phyloP scores from a whole-genome alignment of 2,113 vertebrate genomes.

The Colistium nudipinnis region DNA sequence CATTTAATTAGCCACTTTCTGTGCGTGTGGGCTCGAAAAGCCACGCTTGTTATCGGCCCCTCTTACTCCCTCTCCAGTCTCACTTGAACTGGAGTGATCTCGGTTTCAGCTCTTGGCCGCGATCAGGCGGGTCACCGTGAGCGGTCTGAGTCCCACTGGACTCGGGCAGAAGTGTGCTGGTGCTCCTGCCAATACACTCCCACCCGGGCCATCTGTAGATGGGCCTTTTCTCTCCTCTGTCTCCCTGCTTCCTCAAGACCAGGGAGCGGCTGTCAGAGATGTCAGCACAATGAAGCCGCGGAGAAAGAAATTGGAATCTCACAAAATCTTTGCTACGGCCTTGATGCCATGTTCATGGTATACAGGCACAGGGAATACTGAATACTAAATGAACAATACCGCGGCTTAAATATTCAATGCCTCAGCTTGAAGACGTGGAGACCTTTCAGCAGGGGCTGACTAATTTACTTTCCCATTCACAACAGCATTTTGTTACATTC shows the following conservation, averaged over 20 bases:
- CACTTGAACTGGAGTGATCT: conserved; percentile 68
- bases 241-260: conserved; percentile 50
- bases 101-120: conserved; percentile 74
- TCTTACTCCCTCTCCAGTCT: conserved; percentile 65
- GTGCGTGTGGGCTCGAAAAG: conserved; percentile 58
- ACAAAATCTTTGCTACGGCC: conserved; percentile 22
- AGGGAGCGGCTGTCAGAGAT: conserved; percentile 64
- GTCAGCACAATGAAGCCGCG: conserved; percentile 49
- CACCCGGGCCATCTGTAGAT: conserved; percentile 83
- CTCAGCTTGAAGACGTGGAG: conserved; percentile 17
- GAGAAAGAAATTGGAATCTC: conserved; percentile 47
- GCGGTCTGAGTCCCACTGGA: conserved; percentile 78
- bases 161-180: conserved; percentile 78
- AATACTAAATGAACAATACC: conserved; percentile 36
- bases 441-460: conserved; percentile 22
- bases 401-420: conserved; percentile 13
- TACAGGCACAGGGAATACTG: conserved; percentile 17
- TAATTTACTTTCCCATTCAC: conserved; percentile 49
- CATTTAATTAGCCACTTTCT: conserved; percentile 59
- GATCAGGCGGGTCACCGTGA: conserved; percentile 72
- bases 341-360: conserved; percentile 18
- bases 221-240: conserved; percentile 70
- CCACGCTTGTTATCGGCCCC: conserved; percentile 68
- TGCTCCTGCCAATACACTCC: conserved; percentile 79
- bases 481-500: conserved; percentile 31